phyloP scores from a whole-genome alignment of 1,140 invertebrate species.

The Micrasema longulum region DNA sequence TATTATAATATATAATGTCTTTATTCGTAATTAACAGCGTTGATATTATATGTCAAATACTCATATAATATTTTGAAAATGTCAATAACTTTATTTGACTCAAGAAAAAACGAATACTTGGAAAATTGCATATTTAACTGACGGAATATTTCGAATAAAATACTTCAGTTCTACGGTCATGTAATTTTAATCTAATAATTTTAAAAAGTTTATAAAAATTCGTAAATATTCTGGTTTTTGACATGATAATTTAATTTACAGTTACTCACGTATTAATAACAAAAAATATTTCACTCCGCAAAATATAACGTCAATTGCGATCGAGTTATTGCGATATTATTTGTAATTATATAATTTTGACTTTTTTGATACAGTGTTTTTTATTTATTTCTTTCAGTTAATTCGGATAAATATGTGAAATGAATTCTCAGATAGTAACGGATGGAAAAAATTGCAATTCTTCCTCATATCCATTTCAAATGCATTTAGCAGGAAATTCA shows the following conservation, averaged over 20 bases:
- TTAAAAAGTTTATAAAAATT: too few species aligned
- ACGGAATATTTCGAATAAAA: slow-evolving; percentile 24
- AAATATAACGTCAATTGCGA: too few species aligned
- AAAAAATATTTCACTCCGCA: too few species aligned
- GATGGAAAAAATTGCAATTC: slow-evolving; percentile 18
- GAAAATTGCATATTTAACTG: slow-evolving; percentile 28
- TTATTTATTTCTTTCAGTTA: slow-evolving; percentile 11
- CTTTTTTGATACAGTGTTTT: too few species aligned
- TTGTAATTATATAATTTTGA: too few species aligned
- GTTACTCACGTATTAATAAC: too few species aligned
- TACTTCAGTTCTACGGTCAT: slow-evolving; percentile 19
- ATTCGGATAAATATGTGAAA: slow-evolving; percentile 16
- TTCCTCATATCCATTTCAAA: slow-evolving; percentile 37
- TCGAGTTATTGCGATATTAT: too few species aligned
- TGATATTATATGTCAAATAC: slow-evolving; percentile 29
- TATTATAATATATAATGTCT: slow-evolving; percentile 29
- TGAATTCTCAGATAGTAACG: slow-evolving; percentile 29
- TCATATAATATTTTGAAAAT: slow-evolving; percentile 21
- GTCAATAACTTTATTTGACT: slow-evolving; percentile 26
- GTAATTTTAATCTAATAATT: slow-evolving; percentile 11
- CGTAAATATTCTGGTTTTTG: too few species aligned
- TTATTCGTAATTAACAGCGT: slow-evolving; percentile 23
- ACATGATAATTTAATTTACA: too few species aligned
- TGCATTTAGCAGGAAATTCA: slow-evolving; percentile 35
- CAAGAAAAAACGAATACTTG: slow-evolving; percentile 23